Conservation (phyloP, 2,797 vertebrate genomes). For the Pachyuromys duprasi region DNA sequence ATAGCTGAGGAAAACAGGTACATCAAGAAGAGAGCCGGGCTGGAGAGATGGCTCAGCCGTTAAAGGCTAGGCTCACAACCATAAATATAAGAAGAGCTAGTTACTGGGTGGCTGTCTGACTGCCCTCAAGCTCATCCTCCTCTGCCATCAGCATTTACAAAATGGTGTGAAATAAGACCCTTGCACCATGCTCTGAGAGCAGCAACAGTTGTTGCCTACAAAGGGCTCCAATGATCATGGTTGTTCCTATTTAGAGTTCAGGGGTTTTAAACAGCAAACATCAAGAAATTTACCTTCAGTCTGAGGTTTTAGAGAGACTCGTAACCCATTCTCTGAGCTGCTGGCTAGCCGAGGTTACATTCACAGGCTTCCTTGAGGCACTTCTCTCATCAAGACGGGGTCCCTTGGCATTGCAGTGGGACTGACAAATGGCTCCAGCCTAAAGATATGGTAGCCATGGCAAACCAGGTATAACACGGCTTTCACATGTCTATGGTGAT, state of each 20-base stretch:
- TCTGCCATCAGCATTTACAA: background rate
- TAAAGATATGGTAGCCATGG: background rate
- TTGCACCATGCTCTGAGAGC: background rate
- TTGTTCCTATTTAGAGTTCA: background rate
- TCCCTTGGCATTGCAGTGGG: background rate
- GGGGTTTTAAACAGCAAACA: background rate
- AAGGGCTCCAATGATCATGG: background rate
- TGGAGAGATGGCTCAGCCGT: too few species aligned
- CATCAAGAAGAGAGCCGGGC: background rate
- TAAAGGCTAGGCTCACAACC: too few species aligned
- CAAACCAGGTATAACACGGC: too few species aligned
- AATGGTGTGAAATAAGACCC: background rate
- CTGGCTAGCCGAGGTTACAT: background rate
- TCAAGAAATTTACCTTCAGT: background rate
- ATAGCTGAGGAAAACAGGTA: background rate
- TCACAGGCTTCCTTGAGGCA: too few species aligned
- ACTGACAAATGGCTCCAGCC: background rate
- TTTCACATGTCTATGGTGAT: background rate
- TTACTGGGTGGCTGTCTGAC: background rate
- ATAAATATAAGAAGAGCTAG: background rate
- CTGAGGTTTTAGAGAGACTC: background rate
- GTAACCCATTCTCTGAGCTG: background rate
- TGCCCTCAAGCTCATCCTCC: too few species aligned
- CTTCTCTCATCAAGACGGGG: background rate
- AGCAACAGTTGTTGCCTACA: too few species aligned